phyloP scores from a whole-genome alignment of 2,797 vertebrate genomes.

The Chelonia mydas region DNA sequence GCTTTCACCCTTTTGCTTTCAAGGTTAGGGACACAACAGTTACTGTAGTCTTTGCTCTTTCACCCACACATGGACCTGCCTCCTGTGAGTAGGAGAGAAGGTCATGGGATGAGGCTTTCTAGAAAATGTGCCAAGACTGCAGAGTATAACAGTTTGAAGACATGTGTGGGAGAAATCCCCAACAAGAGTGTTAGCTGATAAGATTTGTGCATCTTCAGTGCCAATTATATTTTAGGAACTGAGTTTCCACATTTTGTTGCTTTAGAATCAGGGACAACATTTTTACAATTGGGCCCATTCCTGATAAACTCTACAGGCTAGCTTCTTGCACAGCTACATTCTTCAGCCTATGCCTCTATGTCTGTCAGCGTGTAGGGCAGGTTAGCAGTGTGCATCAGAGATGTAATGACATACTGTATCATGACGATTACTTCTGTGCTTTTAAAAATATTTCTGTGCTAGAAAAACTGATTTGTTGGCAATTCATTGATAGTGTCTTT shows the following conservation, averaged over 20 bases:
- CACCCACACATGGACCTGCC: background rate
- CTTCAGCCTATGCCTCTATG: background rate
- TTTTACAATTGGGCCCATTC: background rate
- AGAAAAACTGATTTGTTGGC: background rate
- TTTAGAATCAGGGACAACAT: background rate
- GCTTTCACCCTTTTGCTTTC: background rate
- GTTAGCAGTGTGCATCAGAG: background rate
- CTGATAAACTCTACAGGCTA: background rate
- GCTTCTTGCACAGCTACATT: background rate
- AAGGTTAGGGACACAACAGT: background rate
- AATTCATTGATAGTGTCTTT: background rate
- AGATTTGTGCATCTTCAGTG: background rate
- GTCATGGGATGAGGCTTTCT: background rate
- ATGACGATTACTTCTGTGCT: background rate
- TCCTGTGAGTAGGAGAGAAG: background rate
- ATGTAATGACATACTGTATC: background rate
- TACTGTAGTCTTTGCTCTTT: background rate
- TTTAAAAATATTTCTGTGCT: background rate
- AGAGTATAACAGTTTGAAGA: background rate
- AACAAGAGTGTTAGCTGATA: background rate
- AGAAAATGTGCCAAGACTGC: background rate
- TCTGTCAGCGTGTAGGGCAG: background rate
- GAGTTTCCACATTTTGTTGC: background rate
- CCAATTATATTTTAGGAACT: background rate
- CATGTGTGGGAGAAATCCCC: background rate